These are phyloP conservation scores for Lytechinus variegatus DNA, from an alignment of 35 echinoderm and acorn worm genomes.

Conservation along the genomic window DNA sequence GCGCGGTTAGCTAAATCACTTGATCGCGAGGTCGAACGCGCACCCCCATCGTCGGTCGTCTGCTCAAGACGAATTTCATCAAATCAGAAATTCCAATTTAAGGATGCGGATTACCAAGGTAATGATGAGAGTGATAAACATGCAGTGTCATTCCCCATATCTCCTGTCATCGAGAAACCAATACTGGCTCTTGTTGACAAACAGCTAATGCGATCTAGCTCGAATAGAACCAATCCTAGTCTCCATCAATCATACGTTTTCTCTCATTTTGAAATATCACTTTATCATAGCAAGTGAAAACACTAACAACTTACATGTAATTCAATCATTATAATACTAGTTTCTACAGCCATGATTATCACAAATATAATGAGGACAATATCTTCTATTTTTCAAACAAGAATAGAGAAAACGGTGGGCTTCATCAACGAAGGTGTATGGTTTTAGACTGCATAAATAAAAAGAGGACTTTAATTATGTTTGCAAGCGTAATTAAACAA, in stretches of 20 bases:
- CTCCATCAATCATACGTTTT: neutral
- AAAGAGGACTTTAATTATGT: slow-evolving; percentile 31
- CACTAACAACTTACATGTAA: neutral
- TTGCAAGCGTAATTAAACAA: slow-evolving; percentile 41
- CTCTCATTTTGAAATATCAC: neutral
- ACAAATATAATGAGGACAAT: neutral
- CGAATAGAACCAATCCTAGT: neutral
- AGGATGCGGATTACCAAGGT: slow-evolving; percentile 37
- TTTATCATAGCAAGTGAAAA: neutral
- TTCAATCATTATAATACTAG: neutral
- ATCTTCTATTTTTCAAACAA: too few relatives aligned
- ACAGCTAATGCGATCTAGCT: slow-evolving; percentile 6
- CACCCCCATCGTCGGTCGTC: neutral
- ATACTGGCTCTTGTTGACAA: slow-evolving; percentile 42
- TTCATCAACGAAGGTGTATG: neutral
- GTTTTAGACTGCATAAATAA: neutral
- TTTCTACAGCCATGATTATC: neutral
- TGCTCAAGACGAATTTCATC: slow-evolving; percentile 11
- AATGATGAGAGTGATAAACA: slow-evolving; percentile 43
- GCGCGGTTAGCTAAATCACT: neutral
- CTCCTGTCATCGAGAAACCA: slow-evolving; percentile 50
- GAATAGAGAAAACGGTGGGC: neutral
- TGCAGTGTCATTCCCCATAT: neutral
- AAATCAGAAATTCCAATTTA: slow-evolving; percentile 37
- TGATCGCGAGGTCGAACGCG: neutral